Conservation (phyloP, 2,888 invertebrate species). For the Tetanocera ferruginea region DNA sequence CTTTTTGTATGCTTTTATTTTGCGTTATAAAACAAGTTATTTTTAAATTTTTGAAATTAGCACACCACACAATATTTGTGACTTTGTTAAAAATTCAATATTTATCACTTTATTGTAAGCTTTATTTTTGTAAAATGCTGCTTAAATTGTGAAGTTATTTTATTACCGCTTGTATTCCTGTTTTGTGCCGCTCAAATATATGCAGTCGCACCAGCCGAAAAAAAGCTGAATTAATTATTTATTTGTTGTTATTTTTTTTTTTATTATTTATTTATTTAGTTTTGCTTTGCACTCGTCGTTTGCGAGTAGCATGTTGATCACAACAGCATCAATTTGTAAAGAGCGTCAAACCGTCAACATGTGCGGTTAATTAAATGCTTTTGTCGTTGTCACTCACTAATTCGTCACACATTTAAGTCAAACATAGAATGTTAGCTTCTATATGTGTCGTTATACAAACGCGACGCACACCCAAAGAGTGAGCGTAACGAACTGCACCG, state of each 20-base stretch:
- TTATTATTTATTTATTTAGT: background rate
- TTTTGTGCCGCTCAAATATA: background rate
- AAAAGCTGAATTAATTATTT: background rate
- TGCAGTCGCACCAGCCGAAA: background rate
- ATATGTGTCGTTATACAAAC: background rate
- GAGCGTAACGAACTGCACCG: constrained; percentile 49
- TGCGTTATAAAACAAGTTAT: background rate
- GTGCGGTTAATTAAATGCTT: constrained; percentile 30
- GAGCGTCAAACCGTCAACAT: constrained; percentile 13
- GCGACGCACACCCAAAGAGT: background rate
- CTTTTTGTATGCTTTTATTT: background rate
- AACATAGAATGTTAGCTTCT: background rate
- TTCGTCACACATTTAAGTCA: constrained; percentile 10
- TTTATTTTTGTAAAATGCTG: no score
- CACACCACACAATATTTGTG: no score
- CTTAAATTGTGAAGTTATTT: no score
- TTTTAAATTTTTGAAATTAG: no score
- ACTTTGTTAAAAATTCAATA: no score
- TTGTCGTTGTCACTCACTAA: constrained; percentile 8
- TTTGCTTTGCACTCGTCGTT: background rate
- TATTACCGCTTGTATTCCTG: no score
- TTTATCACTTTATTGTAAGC: no score
- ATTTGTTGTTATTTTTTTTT: background rate
- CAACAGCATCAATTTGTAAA: background rate
- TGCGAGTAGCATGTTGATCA: background rate